These are phyloP conservation scores for Phyllostomus discolor DNA, from an alignment of 2,113 vertebrate species.

Conservation along the genomic window DNA sequence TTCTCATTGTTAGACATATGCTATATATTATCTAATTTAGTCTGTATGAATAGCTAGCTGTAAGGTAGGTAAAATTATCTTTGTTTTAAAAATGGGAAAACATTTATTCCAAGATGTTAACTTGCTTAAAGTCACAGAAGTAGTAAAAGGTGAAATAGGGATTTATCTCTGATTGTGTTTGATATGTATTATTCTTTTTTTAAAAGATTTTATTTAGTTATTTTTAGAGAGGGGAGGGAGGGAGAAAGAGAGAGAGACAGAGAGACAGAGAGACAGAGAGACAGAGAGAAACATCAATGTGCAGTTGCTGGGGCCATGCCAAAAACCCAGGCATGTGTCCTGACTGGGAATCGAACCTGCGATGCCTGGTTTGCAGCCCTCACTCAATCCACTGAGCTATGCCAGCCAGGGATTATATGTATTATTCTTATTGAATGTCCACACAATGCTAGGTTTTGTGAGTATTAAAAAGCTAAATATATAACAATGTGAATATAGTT, in stretches of 20 bases:
- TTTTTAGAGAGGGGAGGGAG: too few species aligned
- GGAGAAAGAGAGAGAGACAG: too few species aligned
- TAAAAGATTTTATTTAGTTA: too few species aligned
- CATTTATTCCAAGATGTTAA: neutral
- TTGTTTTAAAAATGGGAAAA: constrained; percentile 17
- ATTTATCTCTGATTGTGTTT: neutral
- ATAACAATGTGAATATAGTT: neutral
- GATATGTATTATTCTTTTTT: neutral
- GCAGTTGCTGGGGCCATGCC: too few species aligned
- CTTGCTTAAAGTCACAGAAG: neutral
- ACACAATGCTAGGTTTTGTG: neutral
- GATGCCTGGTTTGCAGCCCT: too few species aligned
- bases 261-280: too few species aligned
- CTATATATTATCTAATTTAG: neutral
- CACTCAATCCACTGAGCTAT: too few species aligned
- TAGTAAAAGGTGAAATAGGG: neutral
- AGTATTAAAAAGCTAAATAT: neutral
- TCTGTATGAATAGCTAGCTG: neutral
- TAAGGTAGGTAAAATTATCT: neutral
- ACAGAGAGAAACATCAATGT: too few species aligned
- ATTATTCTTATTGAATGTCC: neutral
- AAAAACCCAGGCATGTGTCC: too few species aligned
- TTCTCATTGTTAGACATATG: neutral
- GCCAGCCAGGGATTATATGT: neutral
- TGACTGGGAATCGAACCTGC: too few species aligned